Evolutionary conservation across 1,140 invertebrate species (phyloP).

Genomic region (Rhynchophorus ferrugineus): DNA sequence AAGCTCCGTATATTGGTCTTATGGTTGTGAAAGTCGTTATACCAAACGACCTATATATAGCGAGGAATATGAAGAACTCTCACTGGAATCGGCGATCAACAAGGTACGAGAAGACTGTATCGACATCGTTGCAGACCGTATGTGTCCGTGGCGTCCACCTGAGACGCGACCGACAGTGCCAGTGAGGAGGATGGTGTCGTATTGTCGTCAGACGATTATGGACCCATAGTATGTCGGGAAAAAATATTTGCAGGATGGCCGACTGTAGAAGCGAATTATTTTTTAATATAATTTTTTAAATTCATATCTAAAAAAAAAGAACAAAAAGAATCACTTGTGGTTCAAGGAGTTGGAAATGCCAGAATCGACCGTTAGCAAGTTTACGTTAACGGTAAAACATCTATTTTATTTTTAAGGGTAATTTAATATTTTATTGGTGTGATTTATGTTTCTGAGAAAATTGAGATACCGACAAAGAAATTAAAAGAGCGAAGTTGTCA

Average conservation of each 20-base stretch:
- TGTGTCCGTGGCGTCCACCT: constrained; percentile 11
- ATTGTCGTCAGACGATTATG: neutral
- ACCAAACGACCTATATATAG: constrained; percentile 2
- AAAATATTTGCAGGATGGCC: neutral
- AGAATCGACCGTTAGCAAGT: no score
- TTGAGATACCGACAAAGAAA: no score
- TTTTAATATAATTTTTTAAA: neutral
- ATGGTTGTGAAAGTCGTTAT: constrained; percentile 1
- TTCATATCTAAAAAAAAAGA: neutral
- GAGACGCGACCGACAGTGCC: neutral
- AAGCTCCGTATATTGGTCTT: neutral
- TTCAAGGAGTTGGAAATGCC: no score
- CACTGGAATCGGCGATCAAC: neutral
- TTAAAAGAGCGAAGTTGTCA: no score
- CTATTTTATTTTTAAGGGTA: no score
- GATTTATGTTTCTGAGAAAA: no score
- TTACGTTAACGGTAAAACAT: no score
- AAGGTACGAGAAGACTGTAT: constrained; percentile 7
- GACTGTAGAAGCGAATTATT: neutral
- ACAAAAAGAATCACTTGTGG: no score
- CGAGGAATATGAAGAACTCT: constrained; percentile 1
- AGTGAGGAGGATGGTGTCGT: neutral
- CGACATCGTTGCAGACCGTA: constrained; percentile 7
- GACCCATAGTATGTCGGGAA: neutral
- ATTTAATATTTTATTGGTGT: no score